These are phyloP conservation scores for Reinhardtius hippoglossoides DNA, from an alignment of 2,113 vertebrate species.

Conservation along the genomic window DNA sequence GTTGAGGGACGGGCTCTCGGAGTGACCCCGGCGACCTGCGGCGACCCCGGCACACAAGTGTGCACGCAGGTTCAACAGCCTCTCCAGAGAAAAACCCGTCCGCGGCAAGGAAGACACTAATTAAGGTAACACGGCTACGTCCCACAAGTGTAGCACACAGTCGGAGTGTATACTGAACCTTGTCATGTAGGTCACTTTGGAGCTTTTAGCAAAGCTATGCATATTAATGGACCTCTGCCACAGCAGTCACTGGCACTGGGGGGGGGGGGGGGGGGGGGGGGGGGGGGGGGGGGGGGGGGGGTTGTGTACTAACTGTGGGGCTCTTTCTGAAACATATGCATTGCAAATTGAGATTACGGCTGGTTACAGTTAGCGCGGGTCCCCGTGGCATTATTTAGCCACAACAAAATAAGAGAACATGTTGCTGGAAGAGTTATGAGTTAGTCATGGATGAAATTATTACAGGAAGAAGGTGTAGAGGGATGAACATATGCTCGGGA, in stretches of 20 bases:
- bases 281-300: slow-evolving; percentile 36
- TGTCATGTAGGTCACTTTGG: slow-evolving; percentile 82
- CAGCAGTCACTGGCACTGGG: slow-evolving; percentile 58
- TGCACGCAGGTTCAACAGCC: slow-evolving; percentile 64
- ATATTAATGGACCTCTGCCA: slow-evolving; percentile 77
- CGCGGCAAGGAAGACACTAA: slow-evolving; percentile 69
- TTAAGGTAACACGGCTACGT: slow-evolving; percentile 72
- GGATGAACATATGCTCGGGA: slow-evolving; percentile 39
- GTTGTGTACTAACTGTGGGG: slow-evolving; percentile 70
- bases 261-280: slow-evolving; percentile 31
- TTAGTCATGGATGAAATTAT: slow-evolving; percentile 48
- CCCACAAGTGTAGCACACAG: slow-evolving; percentile 74
- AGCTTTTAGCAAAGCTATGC: slow-evolving; percentile 81
- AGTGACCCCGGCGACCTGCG: slow-evolving; percentile 60
- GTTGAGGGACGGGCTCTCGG: slow-evolving; percentile 59
- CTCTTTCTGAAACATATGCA: slow-evolving; percentile 82
- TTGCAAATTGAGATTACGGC: slow-evolving; percentile 79
- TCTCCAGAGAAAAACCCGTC: slow-evolving; percentile 36
- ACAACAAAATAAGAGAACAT: slow-evolving; percentile 40
- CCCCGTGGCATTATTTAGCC: slow-evolving; percentile 47
- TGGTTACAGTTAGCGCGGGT: slow-evolving; percentile 52
- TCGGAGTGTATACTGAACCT: slow-evolving; percentile 79
- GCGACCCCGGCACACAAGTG: slow-evolving; percentile 53
- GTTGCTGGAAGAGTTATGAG: slow-evolving; percentile 45
- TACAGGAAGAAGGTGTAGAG: slow-evolving; percentile 26